Base-by-base conservation (phyloP, 2,797 vertebrate species). In the Coccyzus lansbergi region DNA sequence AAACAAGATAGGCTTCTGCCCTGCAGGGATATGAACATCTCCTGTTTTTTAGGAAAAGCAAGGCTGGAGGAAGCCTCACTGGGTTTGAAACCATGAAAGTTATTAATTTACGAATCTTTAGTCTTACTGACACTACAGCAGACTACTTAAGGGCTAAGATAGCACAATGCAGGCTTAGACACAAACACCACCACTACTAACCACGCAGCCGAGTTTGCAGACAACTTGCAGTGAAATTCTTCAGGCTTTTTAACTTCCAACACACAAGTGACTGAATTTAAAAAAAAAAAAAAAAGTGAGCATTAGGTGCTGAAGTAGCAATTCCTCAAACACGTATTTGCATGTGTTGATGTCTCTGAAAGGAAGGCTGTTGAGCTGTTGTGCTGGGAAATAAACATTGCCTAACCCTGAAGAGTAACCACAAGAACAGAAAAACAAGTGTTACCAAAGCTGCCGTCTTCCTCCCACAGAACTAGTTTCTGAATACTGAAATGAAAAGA, bases 321-420 rank as follows among this genome's bases (percentile, higher is more conserved):
- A 75, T 88, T 95, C 93, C 89, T 95, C 94, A 94, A 92, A 80
- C 78, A 77, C 59, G 2, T 77, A 94, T 85, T 88, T 80, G 82
- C 44, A 64, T 63, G 44, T 86, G 95, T 79, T 95, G 94, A 95
- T 90, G 93, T 70, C 44, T 78, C 22, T 62, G 74, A 95, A 91
- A 86, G 81, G 85, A 95, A 95, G 94, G 93, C 82, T 90, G 71
- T 49, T 85, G 94, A 89, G 96, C 95, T 91, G 83, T 90, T 96
- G 74, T 96, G 93, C 97, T 78, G 96, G 97, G 98, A 98, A 98
- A 97, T 85, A 98, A 98, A 97, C 95, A 95, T 98, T 98, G 97
- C 98, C 94, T 96, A 98, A 98, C 96, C 93, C 95, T 56, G n/a
- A 84, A 86, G 79, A 93, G 94, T 95, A 98, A 98, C 98, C 98